phyloP scores from a whole-genome alignment of 2,888 invertebrate species.

The Conomelus anceps region DNA sequence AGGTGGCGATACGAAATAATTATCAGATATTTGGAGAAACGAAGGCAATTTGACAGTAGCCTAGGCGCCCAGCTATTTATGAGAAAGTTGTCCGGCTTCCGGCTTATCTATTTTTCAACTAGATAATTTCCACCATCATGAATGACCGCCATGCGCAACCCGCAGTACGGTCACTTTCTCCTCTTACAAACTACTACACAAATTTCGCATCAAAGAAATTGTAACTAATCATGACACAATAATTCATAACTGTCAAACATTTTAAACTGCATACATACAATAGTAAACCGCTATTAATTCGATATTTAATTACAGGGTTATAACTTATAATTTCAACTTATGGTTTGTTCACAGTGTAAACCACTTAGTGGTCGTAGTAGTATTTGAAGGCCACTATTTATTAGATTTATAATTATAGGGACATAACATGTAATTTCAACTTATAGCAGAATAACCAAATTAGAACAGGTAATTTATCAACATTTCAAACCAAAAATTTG shows the following conservation, averaged over 20 bases:
- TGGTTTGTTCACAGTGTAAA: too few species aligned
- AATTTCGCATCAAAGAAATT: background rate
- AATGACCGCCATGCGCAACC: too few species aligned
- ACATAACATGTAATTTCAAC: too few species aligned
- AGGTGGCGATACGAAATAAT: background rate
- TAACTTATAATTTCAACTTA: background rate
- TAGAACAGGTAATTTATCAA: too few species aligned
- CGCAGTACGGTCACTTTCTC: background rate
- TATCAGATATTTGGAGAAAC: background rate
- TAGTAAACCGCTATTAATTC: background rate
- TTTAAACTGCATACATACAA: background rate
- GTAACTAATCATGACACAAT: background rate
- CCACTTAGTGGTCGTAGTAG: too few species aligned
- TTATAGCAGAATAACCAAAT: too few species aligned
- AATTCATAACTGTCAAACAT: background rate
- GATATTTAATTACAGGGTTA: background rate
- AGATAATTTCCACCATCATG: background rate
- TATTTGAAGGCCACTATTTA: too few species aligned
- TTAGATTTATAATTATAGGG: too few species aligned
- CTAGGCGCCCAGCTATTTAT: background rate
- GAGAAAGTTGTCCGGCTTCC: background rate
- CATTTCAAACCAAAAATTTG: too few species aligned
- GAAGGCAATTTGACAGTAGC: background rate
- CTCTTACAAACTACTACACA: background rate
- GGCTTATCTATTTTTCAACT: background rate